phyloP scores from a whole-genome alignment of 1,140 invertebrate genomes.

The Centruroides vittatus region DNA sequence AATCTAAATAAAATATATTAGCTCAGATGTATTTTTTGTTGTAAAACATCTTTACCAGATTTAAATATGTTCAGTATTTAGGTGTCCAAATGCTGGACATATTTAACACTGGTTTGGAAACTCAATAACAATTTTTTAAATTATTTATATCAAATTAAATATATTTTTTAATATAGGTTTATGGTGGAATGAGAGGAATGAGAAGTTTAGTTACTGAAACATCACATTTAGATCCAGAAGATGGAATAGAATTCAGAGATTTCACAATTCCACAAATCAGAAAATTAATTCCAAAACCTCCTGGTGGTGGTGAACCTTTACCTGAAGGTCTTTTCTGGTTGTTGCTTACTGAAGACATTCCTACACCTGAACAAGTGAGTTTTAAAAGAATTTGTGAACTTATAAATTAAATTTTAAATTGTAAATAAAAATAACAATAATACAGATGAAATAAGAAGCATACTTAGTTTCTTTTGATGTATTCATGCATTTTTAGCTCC shows the following conservation, averaged over 20 bases:
- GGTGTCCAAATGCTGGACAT: too few species aligned
- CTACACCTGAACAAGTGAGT: constrained; percentile 56
- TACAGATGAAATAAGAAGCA: too few species aligned
- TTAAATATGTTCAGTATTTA: too few species aligned
- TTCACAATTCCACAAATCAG: constrained; percentile 92
- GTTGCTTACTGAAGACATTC: constrained; percentile 80
- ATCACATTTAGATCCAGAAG: constrained; percentile 84
- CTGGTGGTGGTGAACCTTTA: constrained; percentile 70
- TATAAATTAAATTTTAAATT: too few species aligned
- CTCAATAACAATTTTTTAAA: not conserved
- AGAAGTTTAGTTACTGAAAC: constrained; percentile 89
- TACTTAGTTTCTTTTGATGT: too few species aligned
- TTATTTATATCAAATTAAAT: not conserved
- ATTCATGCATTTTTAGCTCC: too few species aligned
- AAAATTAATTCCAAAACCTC: constrained; percentile 70
- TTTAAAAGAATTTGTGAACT: not conserved
- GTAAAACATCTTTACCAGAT: too few species aligned
- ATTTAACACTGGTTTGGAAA: not conserved
- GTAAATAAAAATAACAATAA: too few species aligned
- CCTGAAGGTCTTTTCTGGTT: constrained; percentile 96
- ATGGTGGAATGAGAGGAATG: constrained; percentile 95
- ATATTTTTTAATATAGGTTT: constrained; percentile 49
- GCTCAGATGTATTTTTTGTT: too few species aligned
- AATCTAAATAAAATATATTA: too few species aligned
- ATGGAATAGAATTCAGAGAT: constrained; percentile 90